Evolutionary conservation across 2,113 vertebrate genomes (phyloP), one percentile per base, ranked within the genome.

Genomic region (Forbesichthys agassizii): DNA sequence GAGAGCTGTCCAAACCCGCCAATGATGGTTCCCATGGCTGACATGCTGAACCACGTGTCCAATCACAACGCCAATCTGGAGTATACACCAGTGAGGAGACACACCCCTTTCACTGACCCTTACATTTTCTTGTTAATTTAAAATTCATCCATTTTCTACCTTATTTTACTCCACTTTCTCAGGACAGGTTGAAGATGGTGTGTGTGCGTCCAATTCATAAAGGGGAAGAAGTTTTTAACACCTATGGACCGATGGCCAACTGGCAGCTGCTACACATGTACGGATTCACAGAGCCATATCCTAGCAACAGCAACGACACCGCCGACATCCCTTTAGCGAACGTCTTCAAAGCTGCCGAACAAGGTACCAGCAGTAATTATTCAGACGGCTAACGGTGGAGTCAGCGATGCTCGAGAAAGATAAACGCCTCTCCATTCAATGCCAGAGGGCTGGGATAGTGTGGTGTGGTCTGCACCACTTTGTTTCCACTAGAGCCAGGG

Each of bases 201-300:
- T 93, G 93, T 0, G 90, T 94, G 0, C 90, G 79, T n/a, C 75
- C 76, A 0, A 79, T 98, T 42, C 9, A 2, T 33, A 90, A 91
- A 79, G 96, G 94, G 0, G 89, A 95, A 51, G 98, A 99, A 87
- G 90, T 99, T 33, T 99, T 99, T 75, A 99, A 99, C 90, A 99
- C 96, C 0, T 99, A 99, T 0, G 98, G 97, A 9, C 92, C 98
- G 77, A 93, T 98, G 94, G 95, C 96, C 66, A 99, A 98, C 86
- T 98, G 95, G 96, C 96, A 99, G 77, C 93, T 99, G 62, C 91
- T 99, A 20, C 97, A 98, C 54, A 99, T 99, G 98, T 99, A 98
- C 0, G 96, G 97, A 61, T 99, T 99, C 12, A 89, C 92, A 0
- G 94, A 98, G 83, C 94, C 93, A 0, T 93, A 95, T 79, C 93